Evolutionary conservation across 2,113 vertebrate genomes (phyloP), one percentile per base, ranked within the genome.

Genomic region (Elephas maximus): DNA sequence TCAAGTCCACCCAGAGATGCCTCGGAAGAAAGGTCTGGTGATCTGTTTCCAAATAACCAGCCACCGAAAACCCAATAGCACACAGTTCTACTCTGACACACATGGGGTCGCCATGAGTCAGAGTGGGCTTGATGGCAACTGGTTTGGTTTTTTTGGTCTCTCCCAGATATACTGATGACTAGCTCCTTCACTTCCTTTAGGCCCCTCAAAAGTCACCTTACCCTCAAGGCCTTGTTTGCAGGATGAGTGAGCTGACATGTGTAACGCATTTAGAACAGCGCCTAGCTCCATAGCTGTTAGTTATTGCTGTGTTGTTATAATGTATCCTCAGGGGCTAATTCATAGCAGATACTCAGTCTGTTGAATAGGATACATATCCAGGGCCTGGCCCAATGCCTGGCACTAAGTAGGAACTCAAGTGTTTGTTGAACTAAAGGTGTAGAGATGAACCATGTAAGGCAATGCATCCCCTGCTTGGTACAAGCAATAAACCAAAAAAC

Each of bases 381-480:
- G 14, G 71, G 48, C 48, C 48, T 62, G 30, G 73, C 24, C 41
- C 23, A 0, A 0, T 7, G 44, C 76, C 62, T 41, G 90, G 41
- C 33, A 24, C 84, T 77, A 21, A 9, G 88, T 1, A 1, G 77
- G 71, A 30, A 12, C 57, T 14, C 51, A 41, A 6, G 33, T 1
- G 8, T 8, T 51, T 30, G 8, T 48, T 0, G 18, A 51, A 20
- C 48, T 14, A 69, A 33, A 24, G 78, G 1, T 7, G 5, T 0
- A 14, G 62, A 26, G 86, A 10, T 26, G 74, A 57, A 2, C 4
- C 1, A 1, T 2, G 1, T 4, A 48, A 44, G 78, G 65, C 28
- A 1, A 3, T 0, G 14, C 6, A 0, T 6, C 2, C 9, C 37
- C 62, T 6, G 23, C 71, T 12, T 17, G 48, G 48, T 48, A 48